Percentiles rank a stretch among this genome's conserved stretches.
Evolutionary conservation across 2,797 vertebrate species (phyloP).

Genomic region (Urocyon cinereoargenteus): DNA sequence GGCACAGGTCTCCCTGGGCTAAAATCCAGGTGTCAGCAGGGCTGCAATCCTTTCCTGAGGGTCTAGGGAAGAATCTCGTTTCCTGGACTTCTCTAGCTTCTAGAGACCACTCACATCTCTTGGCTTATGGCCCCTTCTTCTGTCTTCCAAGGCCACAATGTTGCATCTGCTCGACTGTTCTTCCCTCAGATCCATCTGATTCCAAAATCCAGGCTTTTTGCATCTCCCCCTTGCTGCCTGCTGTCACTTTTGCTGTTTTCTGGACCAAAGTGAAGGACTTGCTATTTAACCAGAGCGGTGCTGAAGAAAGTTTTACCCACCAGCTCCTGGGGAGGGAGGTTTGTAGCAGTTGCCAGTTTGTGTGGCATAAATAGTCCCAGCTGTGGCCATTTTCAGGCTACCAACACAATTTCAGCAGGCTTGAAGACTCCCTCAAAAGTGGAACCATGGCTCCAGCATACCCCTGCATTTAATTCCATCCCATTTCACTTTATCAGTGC

Average conservation of each 20-base stretch:
- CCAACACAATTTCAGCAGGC: constrained; percentile 41
- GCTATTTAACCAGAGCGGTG: neutral
- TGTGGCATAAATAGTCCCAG: neutral
- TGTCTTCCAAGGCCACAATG: neutral
- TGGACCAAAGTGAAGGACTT: neutral
- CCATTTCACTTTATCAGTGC: neutral
- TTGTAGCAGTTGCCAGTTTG: constrained; percentile 27
- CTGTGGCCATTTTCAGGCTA: constrained; percentile 24
- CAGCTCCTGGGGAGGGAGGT: neutral
- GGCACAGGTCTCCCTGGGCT: neutral
- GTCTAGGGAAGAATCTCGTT: neutral
- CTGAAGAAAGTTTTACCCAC: neutral
- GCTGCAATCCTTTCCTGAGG: neutral
- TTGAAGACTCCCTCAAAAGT: constrained; percentile 3
- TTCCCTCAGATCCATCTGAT: neutral
- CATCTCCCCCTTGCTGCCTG: neutral
- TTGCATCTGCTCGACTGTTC: neutral
- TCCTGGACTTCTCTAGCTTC: neutral
- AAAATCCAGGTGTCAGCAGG: neutral
- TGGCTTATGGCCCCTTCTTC: neutral
- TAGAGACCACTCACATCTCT: neutral
- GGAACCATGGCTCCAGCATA: neutral
- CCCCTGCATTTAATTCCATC: neutral
- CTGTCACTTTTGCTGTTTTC: neutral
- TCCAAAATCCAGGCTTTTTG: neutral